Evolutionary conservation across 2,888 invertebrate species (phyloP).

Genomic region (Euplagia quadripunctaria): DNA sequence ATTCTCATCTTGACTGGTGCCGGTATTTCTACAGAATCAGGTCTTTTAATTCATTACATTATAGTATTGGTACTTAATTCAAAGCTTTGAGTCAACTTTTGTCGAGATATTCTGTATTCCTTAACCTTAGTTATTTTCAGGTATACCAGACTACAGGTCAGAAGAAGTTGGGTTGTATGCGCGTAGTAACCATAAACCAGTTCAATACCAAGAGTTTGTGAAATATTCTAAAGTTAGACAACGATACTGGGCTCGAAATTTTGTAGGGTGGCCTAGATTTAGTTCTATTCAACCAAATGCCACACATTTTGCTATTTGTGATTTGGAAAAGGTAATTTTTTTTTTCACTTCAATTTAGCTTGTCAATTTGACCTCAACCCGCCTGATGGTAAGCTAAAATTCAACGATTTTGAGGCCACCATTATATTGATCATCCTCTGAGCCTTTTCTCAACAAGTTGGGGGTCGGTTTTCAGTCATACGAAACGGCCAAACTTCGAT

Average conservation of each 20-base stretch:
- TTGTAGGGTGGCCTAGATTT: constrained; percentile 96
- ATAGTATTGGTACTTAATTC: background rate
- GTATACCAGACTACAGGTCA: constrained; percentile 98
- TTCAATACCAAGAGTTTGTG: constrained; percentile 95
- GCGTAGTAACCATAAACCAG: constrained; percentile 93
- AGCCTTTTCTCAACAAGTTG: too few relatives aligned
- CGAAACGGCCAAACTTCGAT: too few relatives aligned
- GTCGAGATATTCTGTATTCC: background rate
- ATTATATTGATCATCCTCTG: too few relatives aligned
- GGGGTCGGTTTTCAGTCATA: too few relatives aligned
- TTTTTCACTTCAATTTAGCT: too few relatives aligned
- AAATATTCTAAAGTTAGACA: constrained; percentile 89
- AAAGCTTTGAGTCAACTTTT: too few relatives aligned
- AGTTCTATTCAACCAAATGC: constrained; percentile 93
- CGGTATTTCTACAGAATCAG: constrained; percentile 98
- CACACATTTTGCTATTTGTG: constrained; percentile 91
- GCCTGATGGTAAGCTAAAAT: too few relatives aligned
- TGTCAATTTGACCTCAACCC: too few relatives aligned
- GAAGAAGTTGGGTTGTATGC: constrained; percentile 97
- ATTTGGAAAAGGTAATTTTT: constrained; percentile 89
- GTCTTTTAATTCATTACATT: constrained; percentile 66
- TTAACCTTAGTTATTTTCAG: constrained; percentile 73
- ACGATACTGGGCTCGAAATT: constrained; percentile 98
- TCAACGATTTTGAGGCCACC: too few relatives aligned
- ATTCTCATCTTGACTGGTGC: constrained; percentile 95